Conservation (phyloP, 2,888 invertebrate genomes). For the Pediacus dermestoides region DNA sequence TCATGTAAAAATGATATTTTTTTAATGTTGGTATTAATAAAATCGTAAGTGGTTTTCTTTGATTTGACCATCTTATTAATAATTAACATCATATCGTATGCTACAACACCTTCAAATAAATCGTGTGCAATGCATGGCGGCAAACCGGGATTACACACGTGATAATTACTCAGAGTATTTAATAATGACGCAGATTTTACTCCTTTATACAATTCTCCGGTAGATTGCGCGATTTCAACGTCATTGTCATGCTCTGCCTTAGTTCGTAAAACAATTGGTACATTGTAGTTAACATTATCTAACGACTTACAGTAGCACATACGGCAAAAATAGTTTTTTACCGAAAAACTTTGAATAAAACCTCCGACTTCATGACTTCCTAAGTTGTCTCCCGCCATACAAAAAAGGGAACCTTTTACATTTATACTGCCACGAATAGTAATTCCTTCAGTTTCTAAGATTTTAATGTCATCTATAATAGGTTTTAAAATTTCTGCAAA, state of each 20-base stretch:
- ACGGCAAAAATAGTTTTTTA: conserved; percentile 28
- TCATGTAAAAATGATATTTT: conserved; percentile 7
- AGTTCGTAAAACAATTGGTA: neutral
- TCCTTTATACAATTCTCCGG: conserved; percentile 11
- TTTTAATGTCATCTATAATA: conserved; percentile 28
- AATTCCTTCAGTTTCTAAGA: conserved; percentile 29
- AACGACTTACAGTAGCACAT: conserved; percentile 23
- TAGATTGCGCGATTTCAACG: neutral
- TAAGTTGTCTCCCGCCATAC: conserved; percentile 30
- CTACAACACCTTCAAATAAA: conserved; percentile 23
- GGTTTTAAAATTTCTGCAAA: conserved; percentile 24
- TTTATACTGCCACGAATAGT: conserved; percentile 14
- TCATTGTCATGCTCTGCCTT: conserved; percentile 1
- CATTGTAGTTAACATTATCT: neutral
- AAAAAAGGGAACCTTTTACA: conserved; percentile 28
- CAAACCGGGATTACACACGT: conserved; percentile 24
- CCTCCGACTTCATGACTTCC: conserved; percentile 36
- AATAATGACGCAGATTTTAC: conserved; percentile 20
- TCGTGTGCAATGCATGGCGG: conserved; percentile 26
- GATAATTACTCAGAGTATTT: conserved; percentile 19
- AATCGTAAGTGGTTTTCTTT: conserved; percentile 12
- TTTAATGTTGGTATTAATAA: conserved; percentile 13
- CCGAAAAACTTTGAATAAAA: conserved; percentile 32
- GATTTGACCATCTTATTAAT: conserved; percentile 19
- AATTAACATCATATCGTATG: conserved; percentile 22